Base-by-base conservation (phyloP, 1,140 invertebrate species). In the Potamilus streckersoni region DNA sequence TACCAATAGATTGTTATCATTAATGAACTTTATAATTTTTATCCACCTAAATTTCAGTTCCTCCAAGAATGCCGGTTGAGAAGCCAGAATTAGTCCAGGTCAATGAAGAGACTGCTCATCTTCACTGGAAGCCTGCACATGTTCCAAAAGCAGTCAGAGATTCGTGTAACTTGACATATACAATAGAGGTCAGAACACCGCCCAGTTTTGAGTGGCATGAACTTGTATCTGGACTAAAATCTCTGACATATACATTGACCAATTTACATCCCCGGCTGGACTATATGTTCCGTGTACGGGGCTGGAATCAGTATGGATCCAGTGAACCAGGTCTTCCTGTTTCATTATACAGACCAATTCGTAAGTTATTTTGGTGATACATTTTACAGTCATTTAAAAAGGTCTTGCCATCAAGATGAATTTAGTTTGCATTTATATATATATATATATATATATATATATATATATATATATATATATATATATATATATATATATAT, bases 241-340 rank as follows among this genome's bases (percentile, higher is more conserved):
- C 73, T 2, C 73, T 78, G 14, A 80, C 59, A 8, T 74, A 81
- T 56, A 79, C 79, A 13, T 66, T 86, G 17, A 80, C 71, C 31
- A 80, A 85, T 31, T 84, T 88, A n/a, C 79, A 88, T 56, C 85
- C 86, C 5, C 95, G 95, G 59, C 93, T 93, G 80, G 94, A 96
- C 55, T 99, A 99, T 88, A 96, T 99, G 76, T 99, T 99, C 93
- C 92, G 97, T 69, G 96, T 99, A 2, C 94, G 97, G 92, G 97
- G 97, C 73, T 96, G 98, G 89, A 99, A 99, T 91, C 95, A 97
- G 85, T 98, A 98, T 86, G 97, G 97, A 64, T 93, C 94, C 73
- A 98, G 96, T 20, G 97, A 99, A 81, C 95, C 97, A 5, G 95
- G 94, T 11, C 93, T 93, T 57, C 97, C 96, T 49, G 84, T 85